Base-by-base conservation (phyloP, 2,113 vertebrate genomes). In the Pycnonotus jocosus region DNA sequence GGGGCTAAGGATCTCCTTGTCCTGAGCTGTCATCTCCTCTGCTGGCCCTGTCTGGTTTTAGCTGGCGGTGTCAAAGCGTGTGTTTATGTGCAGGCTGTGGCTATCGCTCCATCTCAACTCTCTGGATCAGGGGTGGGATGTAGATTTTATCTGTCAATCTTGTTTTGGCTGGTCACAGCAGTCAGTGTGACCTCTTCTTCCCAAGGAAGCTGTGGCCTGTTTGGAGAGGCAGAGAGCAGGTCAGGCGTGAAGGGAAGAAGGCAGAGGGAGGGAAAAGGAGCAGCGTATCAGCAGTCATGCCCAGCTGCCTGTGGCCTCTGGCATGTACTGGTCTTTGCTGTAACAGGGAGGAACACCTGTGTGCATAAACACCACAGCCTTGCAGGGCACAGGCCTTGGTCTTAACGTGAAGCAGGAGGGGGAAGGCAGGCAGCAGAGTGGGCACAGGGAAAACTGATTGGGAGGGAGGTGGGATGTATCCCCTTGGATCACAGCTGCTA, bases 71-170 rank as follows among this genome's bases (percentile, higher is more conserved):
- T 77, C 4, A 7, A 40, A 69, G 44, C 2, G 1, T 6, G 27
- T 96, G 79, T 94, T 96, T 95, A 78, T 92, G 72, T 86, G 68
- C 92, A 81, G 92, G 76, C 74, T 86, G 93, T 81, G 80, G 71
- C 93, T 97, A 96, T 97, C 95, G 1, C 90, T 96, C 72, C 90
- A 97, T 97, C 95, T 95, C 22, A 0, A 5, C 92, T 92, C 74
- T 90, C 76, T 78, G 88, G 68, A 93, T 88, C 30, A 60, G 57
- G 80, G 92, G 79, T 81, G 76, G 96, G 96, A 93, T 96, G 56
- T 62, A 96, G 96, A 97, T 97, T 45, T 12, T 92, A 97, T 96
- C 94, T 95, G 56, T 72, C 56, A 37, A 2, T 68, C 90, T 92
- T 90, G 94, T 78, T 96, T 53, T 71, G 76, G 54, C 90, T 72